Conservation (phyloP, 2,888 invertebrate genomes). For the Onchidella celtica region DNA sequence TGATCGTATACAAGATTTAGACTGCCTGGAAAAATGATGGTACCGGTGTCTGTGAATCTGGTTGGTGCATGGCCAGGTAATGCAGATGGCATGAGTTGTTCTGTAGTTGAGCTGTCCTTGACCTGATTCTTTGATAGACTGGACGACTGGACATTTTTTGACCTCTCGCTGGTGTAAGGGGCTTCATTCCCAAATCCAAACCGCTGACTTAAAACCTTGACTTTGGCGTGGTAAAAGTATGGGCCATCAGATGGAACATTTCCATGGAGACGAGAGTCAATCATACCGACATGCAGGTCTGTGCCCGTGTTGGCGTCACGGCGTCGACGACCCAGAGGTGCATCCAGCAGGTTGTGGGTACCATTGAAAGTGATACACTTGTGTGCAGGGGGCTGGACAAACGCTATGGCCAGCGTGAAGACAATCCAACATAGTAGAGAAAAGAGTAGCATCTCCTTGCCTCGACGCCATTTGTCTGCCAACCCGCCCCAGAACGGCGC, state of each 20-base stretch:
- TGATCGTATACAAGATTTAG: background rate
- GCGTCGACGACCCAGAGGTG: conserved; percentile 45
- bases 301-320: conserved; percentile 29
- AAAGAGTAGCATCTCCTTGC: conserved; percentile 89
- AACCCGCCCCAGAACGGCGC: conserved; percentile 99
- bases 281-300: background rate
- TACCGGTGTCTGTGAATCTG: background rate
- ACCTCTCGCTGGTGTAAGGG: background rate
- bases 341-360: conserved; percentile 82
- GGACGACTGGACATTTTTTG: background rate
- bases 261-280: background rate
- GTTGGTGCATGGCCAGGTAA: background rate
- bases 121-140: background rate
- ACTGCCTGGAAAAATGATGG: conserved; percentile 17
- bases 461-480: conserved; percentile 87
- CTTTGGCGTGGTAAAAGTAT: background rate
- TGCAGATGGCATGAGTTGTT: no score
- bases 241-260: background rate
- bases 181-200: background rate
- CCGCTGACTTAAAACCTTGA: background rate
- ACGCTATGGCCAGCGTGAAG: conserved; percentile 96
- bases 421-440: conserved; percentile 97
- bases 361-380: conserved; percentile 88
- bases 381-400: conserved; percentile 95
- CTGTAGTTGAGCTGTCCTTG: background rate